Conservation (phyloP, 2,113 vertebrate genomes). For the Forbesichthys agassizii region DNA sequence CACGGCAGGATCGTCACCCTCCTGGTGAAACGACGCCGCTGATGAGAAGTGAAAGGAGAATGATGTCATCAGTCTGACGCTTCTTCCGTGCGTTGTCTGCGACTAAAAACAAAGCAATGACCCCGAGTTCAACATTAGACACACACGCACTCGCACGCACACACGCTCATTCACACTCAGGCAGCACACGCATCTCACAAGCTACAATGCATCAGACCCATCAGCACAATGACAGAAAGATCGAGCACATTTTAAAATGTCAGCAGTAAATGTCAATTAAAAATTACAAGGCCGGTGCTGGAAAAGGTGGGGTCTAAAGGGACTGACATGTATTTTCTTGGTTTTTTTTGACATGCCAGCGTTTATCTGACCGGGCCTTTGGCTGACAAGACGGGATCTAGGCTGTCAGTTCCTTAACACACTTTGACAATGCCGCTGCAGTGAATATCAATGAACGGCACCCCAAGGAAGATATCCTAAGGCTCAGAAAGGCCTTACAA, state of each 20-base stretch:
- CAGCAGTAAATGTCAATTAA: slow-evolving; percentile 90
- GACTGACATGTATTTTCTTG: slow-evolving; percentile 79
- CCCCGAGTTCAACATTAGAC: slow-evolving; percentile 36
- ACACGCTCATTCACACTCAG: background rate
- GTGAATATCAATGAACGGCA: slow-evolving; percentile 80
- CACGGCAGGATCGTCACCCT: slow-evolving; percentile 36
- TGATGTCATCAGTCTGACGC: slow-evolving; percentile 65
- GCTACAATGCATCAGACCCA: slow-evolving; percentile 22
- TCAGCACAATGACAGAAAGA: slow-evolving; percentile 68
- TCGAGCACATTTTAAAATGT: slow-evolving; percentile 81
- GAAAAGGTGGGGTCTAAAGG: slow-evolving; percentile 80
- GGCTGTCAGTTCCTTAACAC: slow-evolving; percentile 80
- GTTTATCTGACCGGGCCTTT: slow-evolving; percentile 80
- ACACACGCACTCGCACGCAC: slow-evolving; percentile 31
- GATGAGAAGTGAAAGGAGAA: slow-evolving; percentile 59
- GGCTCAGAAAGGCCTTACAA: slow-evolving; percentile 37
- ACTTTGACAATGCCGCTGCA: slow-evolving; percentile 70
- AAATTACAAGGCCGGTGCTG: slow-evolving; percentile 80
- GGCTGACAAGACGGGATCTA: slow-evolving; percentile 79
- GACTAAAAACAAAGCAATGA: slow-evolving; percentile 59
- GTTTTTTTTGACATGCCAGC: slow-evolving; percentile 79
- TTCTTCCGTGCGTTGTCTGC: slow-evolving; percentile 35
- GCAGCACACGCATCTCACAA: slow-evolving; percentile 1
- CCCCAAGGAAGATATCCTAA: slow-evolving; percentile 47
- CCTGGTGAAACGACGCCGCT: slow-evolving; percentile 38